phyloP scores from a whole-genome alignment of 2,888 invertebrate species.

The Drosophila falleni region DNA sequence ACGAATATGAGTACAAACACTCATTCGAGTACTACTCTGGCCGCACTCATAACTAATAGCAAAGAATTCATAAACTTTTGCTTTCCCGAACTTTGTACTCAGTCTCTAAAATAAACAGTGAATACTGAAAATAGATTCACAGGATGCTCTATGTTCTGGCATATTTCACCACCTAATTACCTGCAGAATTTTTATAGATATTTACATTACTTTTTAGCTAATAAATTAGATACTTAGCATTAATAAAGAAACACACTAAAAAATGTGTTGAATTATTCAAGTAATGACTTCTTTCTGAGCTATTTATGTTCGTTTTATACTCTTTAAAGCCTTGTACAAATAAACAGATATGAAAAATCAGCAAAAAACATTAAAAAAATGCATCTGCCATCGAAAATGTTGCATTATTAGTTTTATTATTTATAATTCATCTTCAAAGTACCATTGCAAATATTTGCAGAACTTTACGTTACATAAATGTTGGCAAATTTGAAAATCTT shows the following conservation, averaged over 20 bases:
- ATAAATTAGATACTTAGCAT: conserved; percentile 50
- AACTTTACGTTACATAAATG: not conserved
- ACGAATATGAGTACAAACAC: conserved; percentile 18
- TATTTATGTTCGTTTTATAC: conserved; percentile 6
- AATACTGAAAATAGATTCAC: conserved; percentile 42
- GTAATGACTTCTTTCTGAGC: not conserved
- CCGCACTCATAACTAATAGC: conserved; percentile 69
- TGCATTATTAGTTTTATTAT: not conserved
- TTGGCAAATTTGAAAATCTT: not conserved
- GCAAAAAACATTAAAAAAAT: not conserved
- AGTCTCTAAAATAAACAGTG: conserved; percentile 32
- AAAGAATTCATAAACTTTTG: conserved; percentile 41
- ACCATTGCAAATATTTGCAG: conserved; percentile 2
- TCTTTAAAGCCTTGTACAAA: conserved; percentile 4
- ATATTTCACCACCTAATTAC: conserved; percentile 74
- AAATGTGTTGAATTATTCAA: conserved; percentile 17
- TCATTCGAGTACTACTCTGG: conserved; percentile 19
- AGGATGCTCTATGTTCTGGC: conserved; percentile 44
- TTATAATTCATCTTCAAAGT: not conserved
- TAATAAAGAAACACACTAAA: conserved; percentile 34
- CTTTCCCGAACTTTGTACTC: conserved; percentile 55
- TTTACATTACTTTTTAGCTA: conserved; percentile 37
- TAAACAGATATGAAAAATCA: conserved; percentile 3
- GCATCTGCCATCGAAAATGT: conserved; percentile 21
- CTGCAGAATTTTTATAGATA: conserved; percentile 40